Conservation (phyloP, 2,888 invertebrate genomes). For the Agrochola lota region DNA sequence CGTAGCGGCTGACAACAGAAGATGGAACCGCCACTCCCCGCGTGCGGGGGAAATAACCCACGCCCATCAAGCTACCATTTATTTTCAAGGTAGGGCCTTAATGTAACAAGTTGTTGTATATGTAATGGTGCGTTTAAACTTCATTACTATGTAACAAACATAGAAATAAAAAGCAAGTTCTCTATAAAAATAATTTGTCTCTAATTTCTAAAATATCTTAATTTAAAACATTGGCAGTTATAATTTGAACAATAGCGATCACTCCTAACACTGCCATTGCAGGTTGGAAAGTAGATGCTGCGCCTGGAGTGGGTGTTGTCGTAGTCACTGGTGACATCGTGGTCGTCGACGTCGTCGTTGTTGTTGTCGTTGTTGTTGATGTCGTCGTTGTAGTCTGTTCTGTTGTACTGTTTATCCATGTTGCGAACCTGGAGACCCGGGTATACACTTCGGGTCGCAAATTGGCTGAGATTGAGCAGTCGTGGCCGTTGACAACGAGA, state of each 20-base stretch:
- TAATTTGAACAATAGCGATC: conserved; percentile 26
- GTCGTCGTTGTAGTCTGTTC: too few relatives aligned
- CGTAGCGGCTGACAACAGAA: too few relatives aligned
- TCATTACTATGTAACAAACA: too few relatives aligned
- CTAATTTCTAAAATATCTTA: neutral
- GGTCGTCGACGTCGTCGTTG: too few relatives aligned
- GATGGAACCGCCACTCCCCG: too few relatives aligned
- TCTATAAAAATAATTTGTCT: neutral
- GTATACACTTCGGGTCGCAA: conserved; percentile 31
- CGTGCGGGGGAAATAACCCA: too few relatives aligned
- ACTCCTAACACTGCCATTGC: conserved; percentile 1
- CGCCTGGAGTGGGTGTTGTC: neutral
- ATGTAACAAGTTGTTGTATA: too few relatives aligned
- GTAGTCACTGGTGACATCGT: too few relatives aligned
- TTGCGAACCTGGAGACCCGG: neutral
- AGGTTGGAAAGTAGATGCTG: conserved; percentile 32
- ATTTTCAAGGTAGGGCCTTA: too few relatives aligned
- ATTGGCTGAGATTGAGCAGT: neutral
- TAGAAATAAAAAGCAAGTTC: neutral
- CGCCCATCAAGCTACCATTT: too few relatives aligned
- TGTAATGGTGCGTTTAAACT: too few relatives aligned
- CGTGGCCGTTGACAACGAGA: neutral
- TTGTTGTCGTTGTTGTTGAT: too few relatives aligned
- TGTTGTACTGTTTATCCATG: conserved; percentile 8
- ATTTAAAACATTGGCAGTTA: neutral